Evolutionary conservation across 2,797 vertebrate species (phyloP).

Genomic region (Hyperoplus lanceolatus): DNA sequence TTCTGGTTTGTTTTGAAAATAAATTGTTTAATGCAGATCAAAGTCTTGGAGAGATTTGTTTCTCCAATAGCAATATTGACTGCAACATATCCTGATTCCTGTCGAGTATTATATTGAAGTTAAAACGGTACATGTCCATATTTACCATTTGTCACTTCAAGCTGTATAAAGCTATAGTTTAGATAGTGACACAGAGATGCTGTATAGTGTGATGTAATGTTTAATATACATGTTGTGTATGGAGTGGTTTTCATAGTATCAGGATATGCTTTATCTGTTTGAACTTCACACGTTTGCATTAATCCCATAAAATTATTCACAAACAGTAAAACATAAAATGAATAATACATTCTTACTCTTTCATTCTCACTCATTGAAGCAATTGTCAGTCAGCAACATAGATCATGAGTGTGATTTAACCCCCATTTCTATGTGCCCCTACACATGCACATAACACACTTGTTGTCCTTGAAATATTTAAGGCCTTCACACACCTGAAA

Average conservation of each 20-base stretch:
- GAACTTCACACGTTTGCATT: slow-evolving; percentile 14
- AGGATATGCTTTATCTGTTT: slow-evolving; percentile 23
- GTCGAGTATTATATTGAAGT: slow-evolving; percentile 16
- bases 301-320: slow-evolving; percentile 23
- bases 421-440: slow-evolving; percentile 7
- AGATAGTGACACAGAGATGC: not conserved
- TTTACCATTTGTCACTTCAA: not conserved
- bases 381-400: slow-evolving; percentile 34
- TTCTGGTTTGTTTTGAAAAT: slow-evolving; percentile 17
- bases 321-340: slow-evolving; percentile 44
- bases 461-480: not conserved
- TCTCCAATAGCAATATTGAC: not conserved
- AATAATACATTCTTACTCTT: slow-evolving; percentile 49
- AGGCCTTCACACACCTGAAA: not conserved
- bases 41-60: slow-evolving; percentile 1
- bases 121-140: slow-evolving; percentile 10
- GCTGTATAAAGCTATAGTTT: not conserved
- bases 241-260: slow-evolving; percentile 73
- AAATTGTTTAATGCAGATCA: not conserved
- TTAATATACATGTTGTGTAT: not conserved
- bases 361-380: slow-evolving; percentile 43
- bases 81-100: not conserved
- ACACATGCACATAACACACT: slow-evolving; percentile 2
- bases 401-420: slow-evolving; percentile 16
- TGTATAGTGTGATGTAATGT: not conserved